A percentile compares a stretch with the other conserved stretches of the same genome.
Conservation (phyloP, 2,888 invertebrate genomes). For the Augochlorella aurata region DNA sequence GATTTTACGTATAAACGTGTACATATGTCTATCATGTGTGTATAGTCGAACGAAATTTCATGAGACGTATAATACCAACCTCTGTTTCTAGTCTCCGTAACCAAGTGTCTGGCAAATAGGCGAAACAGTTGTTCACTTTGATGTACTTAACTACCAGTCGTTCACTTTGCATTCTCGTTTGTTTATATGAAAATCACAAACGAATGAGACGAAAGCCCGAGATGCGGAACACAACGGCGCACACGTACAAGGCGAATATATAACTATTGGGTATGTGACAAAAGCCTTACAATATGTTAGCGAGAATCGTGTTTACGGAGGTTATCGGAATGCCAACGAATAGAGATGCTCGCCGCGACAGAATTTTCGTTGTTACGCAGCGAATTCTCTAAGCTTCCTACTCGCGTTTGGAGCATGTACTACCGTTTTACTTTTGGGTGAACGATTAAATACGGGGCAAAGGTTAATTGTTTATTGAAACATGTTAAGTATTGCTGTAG, state of each 20-base stretch:
- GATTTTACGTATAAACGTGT: not conserved
- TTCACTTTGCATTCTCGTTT: slow-evolving; percentile 80
- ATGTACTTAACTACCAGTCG: slow-evolving; percentile 82
- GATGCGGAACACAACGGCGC: not conserved
- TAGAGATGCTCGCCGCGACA: not conserved
- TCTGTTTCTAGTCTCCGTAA: slow-evolving; percentile 70
- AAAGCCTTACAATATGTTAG: slow-evolving; percentile 28
- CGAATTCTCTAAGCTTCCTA: not conserved
- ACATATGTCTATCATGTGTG: not conserved
- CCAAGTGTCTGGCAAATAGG: slow-evolving; percentile 79
- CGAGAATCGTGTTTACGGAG: slow-evolving; percentile 16
- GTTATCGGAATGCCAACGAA: slow-evolving; percentile 28
- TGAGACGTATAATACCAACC: slow-evolving; percentile 61
- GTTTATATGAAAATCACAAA: slow-evolving; percentile 7
- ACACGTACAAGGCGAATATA: slow-evolving; percentile 29
- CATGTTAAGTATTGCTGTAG: not conserved
- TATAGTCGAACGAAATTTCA: not conserved
- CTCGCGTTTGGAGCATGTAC: slow-evolving; percentile 1
- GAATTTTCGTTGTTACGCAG: not conserved
- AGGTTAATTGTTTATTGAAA: slow-evolving; percentile 51
- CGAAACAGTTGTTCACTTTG: slow-evolving; percentile 82
- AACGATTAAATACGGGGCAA: slow-evolving; percentile 37
- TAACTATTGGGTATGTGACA: slow-evolving; percentile 44
- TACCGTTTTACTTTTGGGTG: not conserved
- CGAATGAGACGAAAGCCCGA: slow-evolving; percentile 9